phyloP scores from a whole-genome alignment of 2,797 vertebrate species.

The Orientallactaga sibirica region DNA sequence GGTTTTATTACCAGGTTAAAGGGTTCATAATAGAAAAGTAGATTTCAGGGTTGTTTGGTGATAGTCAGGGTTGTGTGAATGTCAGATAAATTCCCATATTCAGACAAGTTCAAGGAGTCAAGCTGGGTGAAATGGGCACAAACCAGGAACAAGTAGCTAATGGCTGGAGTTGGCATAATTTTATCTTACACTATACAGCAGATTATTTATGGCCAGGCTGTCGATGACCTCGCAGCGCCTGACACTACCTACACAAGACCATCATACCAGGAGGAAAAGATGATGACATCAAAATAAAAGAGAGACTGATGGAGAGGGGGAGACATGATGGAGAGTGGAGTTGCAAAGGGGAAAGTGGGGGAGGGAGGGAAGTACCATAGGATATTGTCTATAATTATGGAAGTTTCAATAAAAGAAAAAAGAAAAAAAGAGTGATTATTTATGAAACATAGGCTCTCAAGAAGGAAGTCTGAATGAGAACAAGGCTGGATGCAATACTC shows the following conservation, averaged over 20 bases:
- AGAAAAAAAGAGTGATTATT: not conserved
- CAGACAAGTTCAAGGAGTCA: not conserved
- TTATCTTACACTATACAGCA: not conserved
- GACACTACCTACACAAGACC: too few relatives aligned
- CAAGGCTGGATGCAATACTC: not conserved
- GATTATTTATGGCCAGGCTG: not conserved
- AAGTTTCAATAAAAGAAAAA: too few relatives aligned
- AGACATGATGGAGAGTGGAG: too few relatives aligned
- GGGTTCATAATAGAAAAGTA: not conserved
- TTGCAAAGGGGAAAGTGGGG: too few relatives aligned
- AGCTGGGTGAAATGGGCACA: not conserved
- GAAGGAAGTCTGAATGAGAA: conserved; percentile 7
- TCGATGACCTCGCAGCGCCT: too few relatives aligned
- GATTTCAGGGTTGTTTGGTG: not conserved
- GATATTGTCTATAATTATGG: too few relatives aligned
- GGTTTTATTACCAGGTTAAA: not conserved
- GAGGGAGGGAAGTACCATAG: too few relatives aligned
- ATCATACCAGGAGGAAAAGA: too few relatives aligned
- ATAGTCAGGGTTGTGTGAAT: not conserved
- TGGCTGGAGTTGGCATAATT: not conserved
- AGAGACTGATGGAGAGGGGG: too few relatives aligned
- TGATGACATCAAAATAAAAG: too few relatives aligned
- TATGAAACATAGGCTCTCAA: not conserved
- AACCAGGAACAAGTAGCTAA: not conserved
- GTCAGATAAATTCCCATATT: not conserved